Base-by-base conservation (phyloP, 2,797 vertebrate genomes). In the Triplophysa bombifrons region DNA sequence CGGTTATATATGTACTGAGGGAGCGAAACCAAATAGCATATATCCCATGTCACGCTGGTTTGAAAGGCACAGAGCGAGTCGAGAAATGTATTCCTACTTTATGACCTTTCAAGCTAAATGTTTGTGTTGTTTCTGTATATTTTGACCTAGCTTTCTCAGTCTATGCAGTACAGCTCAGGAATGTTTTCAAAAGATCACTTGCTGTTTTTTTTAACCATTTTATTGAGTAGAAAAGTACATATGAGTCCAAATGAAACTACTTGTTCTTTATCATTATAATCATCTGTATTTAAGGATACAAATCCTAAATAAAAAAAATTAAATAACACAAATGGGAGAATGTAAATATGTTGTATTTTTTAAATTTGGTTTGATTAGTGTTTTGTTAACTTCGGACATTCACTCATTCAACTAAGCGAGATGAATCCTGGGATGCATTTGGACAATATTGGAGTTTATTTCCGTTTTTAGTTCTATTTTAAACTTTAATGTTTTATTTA, bases 11-110 rank as follows among this genome's bases (percentile, higher is more conserved):
- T 63, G 78, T 22, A 67, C 48, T 38, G 34, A 58, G 60, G 27
- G 12, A 46, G 51, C 55, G 66, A 81, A 85, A 83, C 72, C 51
- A 70, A 77, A 82, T 67, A 78, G 63, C 44, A 34, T 64, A 70
- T 72, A 83, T 78, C 25, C 61, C 13, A 63, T 74, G 69, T 74
- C 65, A 48, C 3, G 56, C 60, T 30, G 25, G 8, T 65, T 20
- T 44, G 11, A 75, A 22, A 11, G 11, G 14, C 22, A 30, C 34
- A 61, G 72, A 20, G 60, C 50, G 44, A 11, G 64, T 3, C 5
- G 30, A 75, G 68, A 30, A 56, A 16, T 44, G 53, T 44, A 10
- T 16, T 22, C n/a, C n/a, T 63, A 17, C 60, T 48, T 22, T 17
- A 55, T 61, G 20, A 61, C 14, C 8, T 25, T 44, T 51, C 8